These are phyloP conservation scores for Dorcus parallelipipedus DNA, from an alignment of 2,888 invertebrate genomes.

Conservation along the genomic window DNA sequence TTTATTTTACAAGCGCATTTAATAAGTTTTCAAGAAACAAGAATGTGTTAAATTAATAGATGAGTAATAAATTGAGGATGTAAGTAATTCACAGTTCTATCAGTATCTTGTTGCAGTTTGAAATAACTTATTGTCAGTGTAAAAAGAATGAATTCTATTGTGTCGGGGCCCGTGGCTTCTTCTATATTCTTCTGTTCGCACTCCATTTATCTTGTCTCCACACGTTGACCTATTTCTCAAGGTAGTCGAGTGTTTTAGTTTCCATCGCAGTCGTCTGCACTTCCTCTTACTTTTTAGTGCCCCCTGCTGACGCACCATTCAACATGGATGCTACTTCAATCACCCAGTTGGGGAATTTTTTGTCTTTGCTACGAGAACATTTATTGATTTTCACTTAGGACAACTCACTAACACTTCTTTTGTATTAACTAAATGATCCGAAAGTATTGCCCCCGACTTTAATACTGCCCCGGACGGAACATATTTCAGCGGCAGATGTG, in stretches of 20 bases:
- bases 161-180: neutral
- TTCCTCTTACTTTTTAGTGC: constrained; percentile 1
- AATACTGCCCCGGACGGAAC: neutral
- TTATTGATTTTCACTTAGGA: constrained; percentile 11
- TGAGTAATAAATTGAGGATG: too few species aligned
- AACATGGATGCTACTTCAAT: neutral
- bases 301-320: constrained; percentile 3
- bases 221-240: constrained; percentile 2
- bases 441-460: neutral
- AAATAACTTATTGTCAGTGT: neutral
- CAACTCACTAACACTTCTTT: constrained; percentile 8
- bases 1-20: too few species aligned
- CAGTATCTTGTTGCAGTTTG: neutral
- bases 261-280: neutral
- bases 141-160: neutral
- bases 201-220: constrained; percentile 2
- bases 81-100: too few species aligned
- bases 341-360: neutral
- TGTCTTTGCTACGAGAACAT: neutral
- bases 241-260: constrained; percentile 1
- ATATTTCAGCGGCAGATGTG: neutral
- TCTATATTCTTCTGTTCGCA: constrained; percentile 1
- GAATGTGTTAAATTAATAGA: too few species aligned
- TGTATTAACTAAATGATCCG: constrained; percentile 7
- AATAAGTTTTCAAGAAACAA: too few species aligned